These are phyloP conservation scores for Lordiphosa collinella DNA, from an alignment of 1,140 invertebrate species.

Conservation along the genomic window DNA sequence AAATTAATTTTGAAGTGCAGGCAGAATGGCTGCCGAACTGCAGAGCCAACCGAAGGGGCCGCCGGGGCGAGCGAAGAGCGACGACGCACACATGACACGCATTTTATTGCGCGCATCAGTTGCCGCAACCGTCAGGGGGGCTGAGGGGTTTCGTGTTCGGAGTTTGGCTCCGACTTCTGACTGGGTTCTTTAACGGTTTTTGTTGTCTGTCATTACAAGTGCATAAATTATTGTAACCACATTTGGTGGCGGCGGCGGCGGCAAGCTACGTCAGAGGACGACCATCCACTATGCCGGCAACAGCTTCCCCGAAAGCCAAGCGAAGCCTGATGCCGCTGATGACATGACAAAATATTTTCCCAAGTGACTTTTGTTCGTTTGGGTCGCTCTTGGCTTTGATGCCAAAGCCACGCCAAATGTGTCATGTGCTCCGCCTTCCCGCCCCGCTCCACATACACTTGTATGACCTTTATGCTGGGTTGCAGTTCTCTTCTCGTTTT, in stretches of 20 bases:
- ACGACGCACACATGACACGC: conserved; percentile 56
- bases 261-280: conserved; percentile 35
- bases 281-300: conserved; percentile 24
- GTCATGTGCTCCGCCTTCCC: conserved; percentile 9
- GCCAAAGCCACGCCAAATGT: conserved; percentile 55
- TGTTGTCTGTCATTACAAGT: conserved; percentile 77
- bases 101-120: conserved; percentile 72
- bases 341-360: conserved; percentile 76
- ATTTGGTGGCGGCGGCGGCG: conserved; percentile 40
- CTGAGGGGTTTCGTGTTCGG: conserved; percentile 24
- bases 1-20: conserved; percentile 74
- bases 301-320: conserved; percentile 7
- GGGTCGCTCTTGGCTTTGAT: conserved; percentile 57
- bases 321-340: conserved; percentile 49
- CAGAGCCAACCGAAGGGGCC: conserved; percentile 34
- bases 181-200: conserved; percentile 63
- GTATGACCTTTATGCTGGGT: conserved; percentile 36
- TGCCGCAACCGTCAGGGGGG: conserved; percentile 48
- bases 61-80: conserved; percentile 2
- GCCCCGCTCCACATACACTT: not conserved
- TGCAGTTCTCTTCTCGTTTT: conserved; percentile 27
- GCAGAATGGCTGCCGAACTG: conserved; percentile 7
- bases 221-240: conserved; percentile 77
- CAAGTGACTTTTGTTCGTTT: conserved; percentile 55
- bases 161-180: conserved; percentile 25